Base-by-base conservation (phyloP, 1,140 invertebrate genomes). In the Hylaeus volcanicus region DNA sequence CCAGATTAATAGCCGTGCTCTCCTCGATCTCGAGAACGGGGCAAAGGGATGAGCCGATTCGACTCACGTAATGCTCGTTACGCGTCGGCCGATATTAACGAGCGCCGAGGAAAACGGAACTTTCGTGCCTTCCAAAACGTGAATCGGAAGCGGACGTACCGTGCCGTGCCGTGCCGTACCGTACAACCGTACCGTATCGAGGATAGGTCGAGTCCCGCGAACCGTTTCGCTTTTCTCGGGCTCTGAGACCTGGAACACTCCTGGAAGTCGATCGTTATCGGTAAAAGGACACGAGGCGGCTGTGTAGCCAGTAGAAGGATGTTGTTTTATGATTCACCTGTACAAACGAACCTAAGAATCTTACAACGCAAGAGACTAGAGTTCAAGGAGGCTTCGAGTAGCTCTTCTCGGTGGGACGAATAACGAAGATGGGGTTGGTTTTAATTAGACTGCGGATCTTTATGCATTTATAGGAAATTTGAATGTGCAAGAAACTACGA, bases 31-130 rank as follows among this genome's bases (percentile, higher is more conserved):
- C 51, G 53, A 60, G 41, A 66, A 39, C 55, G 74, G 61, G 58
- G 61, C 41, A 74, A 71, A 80, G 77, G 76, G 83, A 85, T 81
- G 74, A 82, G 71, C 71, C 80, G 86, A 88, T 87, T 88, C 86
- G 77, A 58, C 76, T 87, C 86, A 88, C 86, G 86, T 88, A 88
- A 88, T 85, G 80, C 86, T 87, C 86, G 83, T 88, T 87, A 87
- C 83, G 82, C 81, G 86, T 88, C 80, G 86, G 74, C 84, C 80
- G 86, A 85, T 88, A 87, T 88, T 88, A 88, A 88, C 86, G 86
- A 88, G 86, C 85, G 74, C 64, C 55, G 55, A 80, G 74, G 81
- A 87, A 83, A 78, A 81, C 85, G 82, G 83, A 83, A 88, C 83
- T 84, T 79, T 85, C 83, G 69, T 85, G 74, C 79, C 83, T 80